phyloP scores from a whole-genome alignment of 2,113 vertebrate genomes.

The Neotoma lepida region DNA sequence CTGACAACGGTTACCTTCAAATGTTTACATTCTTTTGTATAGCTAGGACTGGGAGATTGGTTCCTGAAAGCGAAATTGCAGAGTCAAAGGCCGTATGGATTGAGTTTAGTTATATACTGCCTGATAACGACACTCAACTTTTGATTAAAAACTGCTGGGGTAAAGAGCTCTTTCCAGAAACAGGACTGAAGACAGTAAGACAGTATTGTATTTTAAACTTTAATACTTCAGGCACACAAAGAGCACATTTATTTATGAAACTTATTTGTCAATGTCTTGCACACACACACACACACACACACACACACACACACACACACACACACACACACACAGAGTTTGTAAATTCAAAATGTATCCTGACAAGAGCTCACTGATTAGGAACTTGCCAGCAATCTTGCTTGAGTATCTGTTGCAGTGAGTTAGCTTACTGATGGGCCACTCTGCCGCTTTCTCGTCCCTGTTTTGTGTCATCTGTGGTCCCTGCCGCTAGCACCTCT shows the following conservation, averaged over 20 bases:
- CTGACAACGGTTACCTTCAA: background rate
- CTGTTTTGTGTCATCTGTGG: conserved; percentile 19
- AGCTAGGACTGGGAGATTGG: background rate
- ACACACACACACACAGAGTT: background rate
- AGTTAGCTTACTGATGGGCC: background rate
- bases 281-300: background rate
- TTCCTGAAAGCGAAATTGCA: background rate
- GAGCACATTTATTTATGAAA: conserved; percentile 31
- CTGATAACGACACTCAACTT: background rate
- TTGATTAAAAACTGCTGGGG: conserved; percentile 19
- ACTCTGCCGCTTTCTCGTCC: background rate
- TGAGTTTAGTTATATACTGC: background rate
- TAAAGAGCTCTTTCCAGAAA: conserved; percentile 14
- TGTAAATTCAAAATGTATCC: conserved; percentile 1
- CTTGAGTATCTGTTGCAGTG: background rate
- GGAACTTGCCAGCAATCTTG: conserved; percentile 36
- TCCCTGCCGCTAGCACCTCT: background rate
- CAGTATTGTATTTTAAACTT: conserved; percentile 50
- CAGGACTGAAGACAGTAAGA: conserved; percentile 17
- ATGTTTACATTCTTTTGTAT: background rate
- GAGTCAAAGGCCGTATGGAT: background rate
- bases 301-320: background rate
- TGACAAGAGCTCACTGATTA: background rate
- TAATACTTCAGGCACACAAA: conserved; percentile 6
- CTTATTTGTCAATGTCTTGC: background rate